phyloP scores from a whole-genome alignment of 2,797 vertebrate species.

The Enteromius viviparus region DNA sequence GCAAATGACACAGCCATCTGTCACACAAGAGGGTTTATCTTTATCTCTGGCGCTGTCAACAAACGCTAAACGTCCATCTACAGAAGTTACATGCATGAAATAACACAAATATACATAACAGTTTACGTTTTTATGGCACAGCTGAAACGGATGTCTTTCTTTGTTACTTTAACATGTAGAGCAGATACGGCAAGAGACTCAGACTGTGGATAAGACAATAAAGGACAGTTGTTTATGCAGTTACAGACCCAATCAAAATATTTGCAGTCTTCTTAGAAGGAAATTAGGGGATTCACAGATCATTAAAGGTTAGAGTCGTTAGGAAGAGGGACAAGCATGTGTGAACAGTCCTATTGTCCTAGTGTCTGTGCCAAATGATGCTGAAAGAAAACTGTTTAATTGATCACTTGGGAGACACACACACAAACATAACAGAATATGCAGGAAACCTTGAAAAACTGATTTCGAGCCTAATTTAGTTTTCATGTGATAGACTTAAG shows the following conservation, averaged over 20 bases:
- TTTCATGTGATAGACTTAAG: slow-evolving; percentile 3
- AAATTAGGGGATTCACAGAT: slow-evolving; percentile 37
- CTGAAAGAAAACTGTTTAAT: slow-evolving; percentile 23
- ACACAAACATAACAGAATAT: neutral
- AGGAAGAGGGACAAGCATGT: slow-evolving; percentile 24
- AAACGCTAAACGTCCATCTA: slow-evolving; percentile 30
- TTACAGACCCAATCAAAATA: neutral
- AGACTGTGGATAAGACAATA: neutral
- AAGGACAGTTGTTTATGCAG: neutral
- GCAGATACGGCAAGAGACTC: neutral
- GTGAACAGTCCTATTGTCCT: slow-evolving; percentile 34
- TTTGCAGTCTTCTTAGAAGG: slow-evolving; percentile 6
- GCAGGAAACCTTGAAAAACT: slow-evolving; percentile 1
- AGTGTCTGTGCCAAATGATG: slow-evolving; percentile 21
- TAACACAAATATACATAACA: neutral
- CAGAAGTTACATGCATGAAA: slow-evolving; percentile 2
- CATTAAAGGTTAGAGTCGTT: slow-evolving; percentile 27
- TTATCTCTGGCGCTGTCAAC: slow-evolving; percentile 11
- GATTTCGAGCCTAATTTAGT: neutral
- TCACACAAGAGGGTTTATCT: slow-evolving; percentile 50
- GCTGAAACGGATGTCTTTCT: neutral
- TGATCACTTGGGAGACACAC: slow-evolving; percentile 21
- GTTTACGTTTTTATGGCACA: neutral
- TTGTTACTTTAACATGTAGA: neutral
- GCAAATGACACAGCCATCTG: slow-evolving; percentile 59